Evolutionary conservation across 1,140 invertebrate species (phyloP).

Genomic region (Tetramorium alpestre): DNA sequence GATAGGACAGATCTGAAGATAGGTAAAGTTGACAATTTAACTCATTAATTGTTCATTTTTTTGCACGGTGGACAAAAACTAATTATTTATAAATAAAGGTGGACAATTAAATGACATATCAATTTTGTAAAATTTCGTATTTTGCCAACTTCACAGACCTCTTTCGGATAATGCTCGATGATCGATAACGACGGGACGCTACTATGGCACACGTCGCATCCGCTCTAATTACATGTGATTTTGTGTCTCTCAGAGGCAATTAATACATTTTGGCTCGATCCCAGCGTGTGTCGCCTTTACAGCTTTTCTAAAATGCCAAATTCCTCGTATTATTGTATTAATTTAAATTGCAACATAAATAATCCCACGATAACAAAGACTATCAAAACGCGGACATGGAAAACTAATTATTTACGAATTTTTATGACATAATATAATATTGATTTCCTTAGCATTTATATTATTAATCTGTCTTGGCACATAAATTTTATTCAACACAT

Average conservation of each 20-base stretch:
- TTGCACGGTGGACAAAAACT: too few species aligned
- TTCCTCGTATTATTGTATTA: neutral
- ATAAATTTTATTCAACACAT: neutral
- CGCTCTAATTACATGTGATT: neutral
- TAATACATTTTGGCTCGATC: slow-evolving; percentile 44
- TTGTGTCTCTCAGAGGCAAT: neutral
- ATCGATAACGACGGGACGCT: slow-evolving; percentile 29
- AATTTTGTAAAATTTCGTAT: too few species aligned
- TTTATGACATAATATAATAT: neutral
- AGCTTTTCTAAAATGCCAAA: neutral
- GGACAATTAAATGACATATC: too few species aligned
- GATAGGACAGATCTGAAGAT: too few species aligned
- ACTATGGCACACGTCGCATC: slow-evolving; percentile 17
- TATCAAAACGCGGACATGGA: neutral
- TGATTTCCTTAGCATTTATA: neutral
- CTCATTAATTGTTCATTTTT: too few species aligned
- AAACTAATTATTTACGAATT: neutral
- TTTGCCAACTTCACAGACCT: too few species aligned
- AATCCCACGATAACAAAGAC: neutral
- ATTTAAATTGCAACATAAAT: neutral
- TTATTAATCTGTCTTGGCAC: too few species aligned
- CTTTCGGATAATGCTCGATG: slow-evolving; percentile 33
- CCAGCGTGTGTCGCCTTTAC: neutral
- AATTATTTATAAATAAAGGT: too few species aligned
- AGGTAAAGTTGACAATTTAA: too few species aligned